These are phyloP conservation scores for Tor tambroides DNA, from an alignment of 2,113 vertebrate species.

Conservation along the genomic window DNA sequence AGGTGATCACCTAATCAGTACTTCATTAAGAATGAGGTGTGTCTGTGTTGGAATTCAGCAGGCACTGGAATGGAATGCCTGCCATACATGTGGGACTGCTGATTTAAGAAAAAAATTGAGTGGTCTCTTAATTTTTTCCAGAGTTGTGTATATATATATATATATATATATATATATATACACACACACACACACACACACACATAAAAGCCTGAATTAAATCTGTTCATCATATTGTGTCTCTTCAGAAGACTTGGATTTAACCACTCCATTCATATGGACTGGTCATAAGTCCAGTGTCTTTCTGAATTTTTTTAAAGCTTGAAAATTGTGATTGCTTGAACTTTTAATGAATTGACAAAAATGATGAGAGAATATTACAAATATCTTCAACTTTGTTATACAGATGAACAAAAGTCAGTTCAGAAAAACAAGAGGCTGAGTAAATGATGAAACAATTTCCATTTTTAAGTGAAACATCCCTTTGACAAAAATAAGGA, in stretches of 20 bases:
- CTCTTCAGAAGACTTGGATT: neutral
- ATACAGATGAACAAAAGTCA: neutral
- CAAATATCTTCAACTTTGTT: neutral
- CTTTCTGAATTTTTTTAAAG: neutral
- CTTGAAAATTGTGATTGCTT: neutral
- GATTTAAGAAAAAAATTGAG: too few species aligned
- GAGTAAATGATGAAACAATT: neutral
- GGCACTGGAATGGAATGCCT: too few species aligned
- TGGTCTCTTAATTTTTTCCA: too few species aligned
- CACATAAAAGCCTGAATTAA: too few species aligned
- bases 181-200: too few species aligned
- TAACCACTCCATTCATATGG: neutral
- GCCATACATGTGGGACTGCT: too few species aligned
- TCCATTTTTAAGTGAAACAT: neutral
- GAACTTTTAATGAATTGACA: neutral
- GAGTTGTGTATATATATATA: too few species aligned
- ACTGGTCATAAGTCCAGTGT: neutral
- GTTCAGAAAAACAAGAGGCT: neutral
- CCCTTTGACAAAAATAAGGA: neutral
- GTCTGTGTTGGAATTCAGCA: too few species aligned
- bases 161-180: too few species aligned
- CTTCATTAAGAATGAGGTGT: too few species aligned
- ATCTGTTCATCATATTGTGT: neutral
- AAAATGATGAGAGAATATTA: neutral
- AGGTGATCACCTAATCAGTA: too few species aligned